phyloP scores from a whole-genome alignment of 2,113 vertebrate genomes.

The Acanthisitta chloris region DNA sequence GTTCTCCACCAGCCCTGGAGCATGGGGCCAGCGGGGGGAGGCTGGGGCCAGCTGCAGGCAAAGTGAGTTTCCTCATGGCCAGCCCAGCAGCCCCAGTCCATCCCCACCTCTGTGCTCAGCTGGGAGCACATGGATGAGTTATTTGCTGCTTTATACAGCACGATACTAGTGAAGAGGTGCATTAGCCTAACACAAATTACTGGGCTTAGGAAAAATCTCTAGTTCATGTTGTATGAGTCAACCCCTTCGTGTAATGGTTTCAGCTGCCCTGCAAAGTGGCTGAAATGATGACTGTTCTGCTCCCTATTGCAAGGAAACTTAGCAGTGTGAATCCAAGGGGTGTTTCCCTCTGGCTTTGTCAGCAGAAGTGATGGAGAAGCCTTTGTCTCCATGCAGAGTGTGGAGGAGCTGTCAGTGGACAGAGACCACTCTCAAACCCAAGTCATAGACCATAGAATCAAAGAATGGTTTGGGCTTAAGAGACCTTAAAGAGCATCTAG shows the following conservation, averaged over 20 bases:
- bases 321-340: background rate
- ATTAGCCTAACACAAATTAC: background rate
- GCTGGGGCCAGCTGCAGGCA: background rate
- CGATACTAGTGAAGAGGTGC: background rate
- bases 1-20: fast-evolving
- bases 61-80: background rate
- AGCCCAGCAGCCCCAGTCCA: background rate
- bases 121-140: background rate
- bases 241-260: background rate
- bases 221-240: background rate
- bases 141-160: background rate
- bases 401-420: fast-evolving
- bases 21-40: fast-evolving
- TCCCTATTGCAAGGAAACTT: background rate
- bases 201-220: background rate
- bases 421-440: background rate
- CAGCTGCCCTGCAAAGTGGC: background rate
- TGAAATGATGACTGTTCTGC: background rate
- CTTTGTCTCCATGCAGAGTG: fast-evolving
- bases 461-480: fast-evolving
- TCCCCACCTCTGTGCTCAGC: background rate
- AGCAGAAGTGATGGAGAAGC: background rate
- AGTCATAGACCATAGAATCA: background rate
- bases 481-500: background rate
- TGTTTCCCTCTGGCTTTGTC: background rate